These are phyloP conservation scores for Oreortyx pictus DNA, from an alignment of 2,797 vertebrate species.

Conservation along the genomic window DNA sequence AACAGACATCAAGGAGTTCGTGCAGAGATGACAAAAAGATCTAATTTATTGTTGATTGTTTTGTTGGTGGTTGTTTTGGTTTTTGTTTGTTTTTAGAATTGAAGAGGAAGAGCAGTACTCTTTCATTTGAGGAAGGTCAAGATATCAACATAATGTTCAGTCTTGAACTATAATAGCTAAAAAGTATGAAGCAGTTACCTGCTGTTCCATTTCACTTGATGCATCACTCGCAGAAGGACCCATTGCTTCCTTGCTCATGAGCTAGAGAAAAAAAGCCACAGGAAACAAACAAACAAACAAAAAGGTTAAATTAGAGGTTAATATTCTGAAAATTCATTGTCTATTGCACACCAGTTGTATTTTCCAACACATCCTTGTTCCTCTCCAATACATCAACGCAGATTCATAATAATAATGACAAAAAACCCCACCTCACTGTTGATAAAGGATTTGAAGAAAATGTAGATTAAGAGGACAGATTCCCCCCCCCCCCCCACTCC, in stretches of 20 bases:
- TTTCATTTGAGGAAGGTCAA: not conserved
- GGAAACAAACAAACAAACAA: not conserved
- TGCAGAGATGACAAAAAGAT: not conserved
- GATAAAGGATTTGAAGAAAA: not conserved
- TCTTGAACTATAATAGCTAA: not conserved
- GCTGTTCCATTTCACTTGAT: constrained; percentile 88
- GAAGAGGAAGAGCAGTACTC: not conserved
- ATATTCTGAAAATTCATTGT: not conserved
- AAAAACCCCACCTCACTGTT: not conserved
- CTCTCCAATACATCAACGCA: not conserved
- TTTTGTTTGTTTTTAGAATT: not conserved
- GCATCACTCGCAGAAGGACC: constrained; percentile 81
- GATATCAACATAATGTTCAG: not conserved
- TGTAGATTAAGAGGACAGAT: not conserved
- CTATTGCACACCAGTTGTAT: not conserved
- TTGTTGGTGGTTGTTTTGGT: too few relatives aligned
- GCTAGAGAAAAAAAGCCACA: constrained; percentile 80
- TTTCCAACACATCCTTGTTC: not conserved
- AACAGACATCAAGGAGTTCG: not conserved
- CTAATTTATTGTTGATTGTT: not conserved
- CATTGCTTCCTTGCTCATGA: constrained; percentile 90
- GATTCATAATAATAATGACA: not conserved
- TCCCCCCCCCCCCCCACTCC: not conserved
- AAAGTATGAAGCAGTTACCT: constrained; percentile 80
- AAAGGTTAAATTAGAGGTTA: not conserved